Percentiles rank a stretch among this genome's conserved stretches.
These are phyloP conservation scores for Poliocrania exsul DNA, from an alignment of 2,797 vertebrate species.

Conservation along the genomic window DNA sequence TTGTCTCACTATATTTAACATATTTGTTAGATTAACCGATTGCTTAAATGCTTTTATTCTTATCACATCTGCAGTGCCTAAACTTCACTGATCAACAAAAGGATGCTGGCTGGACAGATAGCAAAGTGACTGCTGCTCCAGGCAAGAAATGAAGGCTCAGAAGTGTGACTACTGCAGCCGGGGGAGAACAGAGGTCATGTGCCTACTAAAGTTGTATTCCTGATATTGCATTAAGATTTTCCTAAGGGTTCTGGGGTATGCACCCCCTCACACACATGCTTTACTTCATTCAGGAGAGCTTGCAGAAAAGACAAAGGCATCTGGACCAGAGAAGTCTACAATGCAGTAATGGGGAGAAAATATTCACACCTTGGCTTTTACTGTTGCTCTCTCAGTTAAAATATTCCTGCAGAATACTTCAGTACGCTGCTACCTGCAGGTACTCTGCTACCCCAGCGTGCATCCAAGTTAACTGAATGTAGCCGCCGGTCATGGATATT, in stretches of 20 bases:
- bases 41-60: constrained; percentile 57
- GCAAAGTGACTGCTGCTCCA: constrained; percentile 9
- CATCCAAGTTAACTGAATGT: background rate
- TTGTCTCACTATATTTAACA: constrained; percentile 59
- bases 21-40: constrained; percentile 64
- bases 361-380: background rate
- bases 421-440: accelerated
- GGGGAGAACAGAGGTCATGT: background rate
- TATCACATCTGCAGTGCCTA: constrained; percentile 51
- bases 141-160: background rate
- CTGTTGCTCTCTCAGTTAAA: background rate
- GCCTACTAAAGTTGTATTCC: background rate
- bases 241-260: background rate
- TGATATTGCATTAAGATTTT: background rate
- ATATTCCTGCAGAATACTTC: background rate
- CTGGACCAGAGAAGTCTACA: background rate
- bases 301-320: background rate
- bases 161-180: background rate
- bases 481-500: accelerated
- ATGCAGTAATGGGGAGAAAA: background rate
- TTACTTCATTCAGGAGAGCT: background rate
- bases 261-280: background rate
- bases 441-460: background rate
- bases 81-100: constrained; percentile 60
- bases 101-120: background rate